A percentile compares a stretch with the other conserved stretches of the same genome.
Evolutionary conservation across 2,113 vertebrate genomes (phyloP).

Genomic region (Hippocampus zosterae): DNA sequence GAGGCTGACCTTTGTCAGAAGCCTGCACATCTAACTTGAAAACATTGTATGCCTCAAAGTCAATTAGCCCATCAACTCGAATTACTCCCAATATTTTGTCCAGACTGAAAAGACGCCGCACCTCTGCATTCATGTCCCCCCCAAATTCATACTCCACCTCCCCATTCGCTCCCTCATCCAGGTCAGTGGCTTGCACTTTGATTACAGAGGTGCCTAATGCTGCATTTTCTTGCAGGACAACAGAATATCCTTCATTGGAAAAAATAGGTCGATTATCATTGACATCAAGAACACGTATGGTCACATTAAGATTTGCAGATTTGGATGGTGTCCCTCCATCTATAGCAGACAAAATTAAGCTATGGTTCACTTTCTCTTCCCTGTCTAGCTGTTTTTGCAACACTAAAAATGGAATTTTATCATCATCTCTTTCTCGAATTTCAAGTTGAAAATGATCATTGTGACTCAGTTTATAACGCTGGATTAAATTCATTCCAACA

Average conservation of each 20-base stretch:
- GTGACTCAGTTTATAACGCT: constrained; percentile 62
- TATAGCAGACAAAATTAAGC: constrained; percentile 38
- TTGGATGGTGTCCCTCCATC: constrained; percentile 55
- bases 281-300: constrained; percentile 40
- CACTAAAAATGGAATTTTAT: constrained; percentile 50
- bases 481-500: constrained; percentile 60
- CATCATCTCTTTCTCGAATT: constrained; percentile 23
- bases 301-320: constrained; percentile 37
- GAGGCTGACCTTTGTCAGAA: constrained; percentile 35
- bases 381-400: constrained; percentile 48
- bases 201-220: constrained; percentile 21
- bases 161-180: constrained; percentile 40
- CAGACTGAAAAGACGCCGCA: constrained; percentile 19
- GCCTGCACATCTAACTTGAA: constrained; percentile 46
- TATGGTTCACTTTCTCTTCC: constrained; percentile 22
- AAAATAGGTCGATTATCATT: constrained; percentile 63
- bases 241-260: constrained; percentile 29
- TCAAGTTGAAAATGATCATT: constrained; percentile 54
- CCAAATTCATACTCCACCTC: constrained; percentile 30
- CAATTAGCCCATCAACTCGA: constrained; percentile 22
- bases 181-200: constrained; percentile 32
- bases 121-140: constrained; percentile 6
- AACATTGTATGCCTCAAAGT: constrained; percentile 21
- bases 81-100: constrained; percentile 26
- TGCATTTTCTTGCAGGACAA: constrained; percentile 31